Evolutionary conservation across 1,140 invertebrate species (phyloP).

Genomic region (Phymastichus coffea): DNA sequence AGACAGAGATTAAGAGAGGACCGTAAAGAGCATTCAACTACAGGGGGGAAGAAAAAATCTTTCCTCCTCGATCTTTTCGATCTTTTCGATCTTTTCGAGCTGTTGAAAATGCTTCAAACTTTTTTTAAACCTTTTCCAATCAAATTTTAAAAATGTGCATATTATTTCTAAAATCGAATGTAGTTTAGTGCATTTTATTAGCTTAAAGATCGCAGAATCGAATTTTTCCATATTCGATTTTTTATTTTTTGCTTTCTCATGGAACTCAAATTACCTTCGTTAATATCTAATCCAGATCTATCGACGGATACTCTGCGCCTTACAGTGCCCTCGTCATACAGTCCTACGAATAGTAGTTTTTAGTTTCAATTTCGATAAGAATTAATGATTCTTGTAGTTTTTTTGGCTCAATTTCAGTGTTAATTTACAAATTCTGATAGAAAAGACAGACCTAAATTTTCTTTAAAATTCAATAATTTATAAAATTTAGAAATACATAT

Average conservation of each 20-base stretch:
- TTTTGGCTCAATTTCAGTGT: conserved; percentile 12
- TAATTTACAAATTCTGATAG: conserved; percentile 23
- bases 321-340: conserved; percentile 49
- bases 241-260: conserved; percentile 1
- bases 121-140: too few relatives aligned
- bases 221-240: background rate
- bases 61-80: background rate
- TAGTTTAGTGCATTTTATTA: conserved; percentile 2
- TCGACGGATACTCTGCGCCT: conserved; percentile 50
- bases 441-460: too few relatives aligned
- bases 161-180: too few relatives aligned
- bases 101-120: conserved; percentile 4
- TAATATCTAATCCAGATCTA: conserved; percentile 52
- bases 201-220: background rate
- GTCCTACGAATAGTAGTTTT: conserved; percentile 47
- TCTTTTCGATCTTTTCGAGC: conserved; percentile 8
- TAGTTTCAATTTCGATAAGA: conserved; percentile 37
- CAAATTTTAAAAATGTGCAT: background rate
- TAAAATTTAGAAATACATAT: too few relatives aligned
- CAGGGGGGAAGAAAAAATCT: conserved; percentile 15
- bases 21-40: conserved; percentile 43
- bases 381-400: background rate
- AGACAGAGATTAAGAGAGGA: conserved; percentile 38
- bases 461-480: too few relatives aligned
- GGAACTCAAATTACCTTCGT: conserved; percentile 42